Conservation (phyloP, 92 coral and sea anemone species). For the Galaxea fascicularis region DNA sequence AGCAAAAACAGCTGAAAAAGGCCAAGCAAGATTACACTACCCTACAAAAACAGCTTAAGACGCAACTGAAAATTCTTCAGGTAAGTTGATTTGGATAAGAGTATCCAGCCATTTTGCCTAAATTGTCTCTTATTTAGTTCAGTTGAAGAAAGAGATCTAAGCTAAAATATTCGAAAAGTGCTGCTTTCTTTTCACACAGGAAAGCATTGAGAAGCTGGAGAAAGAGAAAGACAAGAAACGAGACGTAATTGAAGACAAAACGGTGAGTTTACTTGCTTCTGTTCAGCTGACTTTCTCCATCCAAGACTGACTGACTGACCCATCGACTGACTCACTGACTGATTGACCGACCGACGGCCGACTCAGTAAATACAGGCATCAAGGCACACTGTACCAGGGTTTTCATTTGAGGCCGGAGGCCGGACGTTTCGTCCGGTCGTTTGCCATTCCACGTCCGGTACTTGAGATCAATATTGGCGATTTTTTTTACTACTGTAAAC, state of each 20-base stretch:
- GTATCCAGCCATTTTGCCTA: too few species aligned
- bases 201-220: conserved; percentile 74
- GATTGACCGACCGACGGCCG: too few species aligned
- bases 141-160: too few species aligned
- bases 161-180: background rate
- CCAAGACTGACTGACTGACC: background rate
- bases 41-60: conserved; percentile 86
- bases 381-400: too few species aligned
- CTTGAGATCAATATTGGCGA: too few species aligned
- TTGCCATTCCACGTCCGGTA: too few species aligned
- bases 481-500: too few species aligned
- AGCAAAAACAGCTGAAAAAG: conserved; percentile 89
- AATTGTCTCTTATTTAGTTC: too few species aligned
- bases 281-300: background rate
- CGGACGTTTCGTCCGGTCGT: too few species aligned
- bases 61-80: conserved; percentile 78
- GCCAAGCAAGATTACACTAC: conserved; percentile 85
- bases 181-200: conserved; percentile 46
- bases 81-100: conserved; percentile 35
- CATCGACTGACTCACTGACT: background rate
- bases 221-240: conserved; percentile 71
- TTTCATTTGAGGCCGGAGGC: too few species aligned
- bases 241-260: conserved; percentile 78
- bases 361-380: too few species aligned
- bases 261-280: conserved; percentile 55